A percentile compares a stretch with the other conserved stretches of the same genome.
These are phyloP conservation scores for Drosophila paucipuncta DNA, from an alignment of 2,888 invertebrate species.

Conservation along the genomic window DNA sequence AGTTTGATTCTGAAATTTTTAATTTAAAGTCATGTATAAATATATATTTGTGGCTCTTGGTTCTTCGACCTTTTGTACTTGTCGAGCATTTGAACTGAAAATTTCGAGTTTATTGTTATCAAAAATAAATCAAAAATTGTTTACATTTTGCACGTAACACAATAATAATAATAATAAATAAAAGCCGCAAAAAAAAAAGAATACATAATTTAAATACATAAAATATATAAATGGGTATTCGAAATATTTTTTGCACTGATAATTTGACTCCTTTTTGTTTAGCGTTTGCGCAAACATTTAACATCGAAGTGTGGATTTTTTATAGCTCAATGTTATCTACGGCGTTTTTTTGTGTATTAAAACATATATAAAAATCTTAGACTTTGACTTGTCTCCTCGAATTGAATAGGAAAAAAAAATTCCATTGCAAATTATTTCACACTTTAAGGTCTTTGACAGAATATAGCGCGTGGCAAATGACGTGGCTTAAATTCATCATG, in stretches of 20 bases:
- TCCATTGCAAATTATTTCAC: slow-evolving; percentile 68
- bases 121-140: slow-evolving; percentile 5
- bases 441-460: slow-evolving; percentile 41
- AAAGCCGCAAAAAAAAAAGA: slow-evolving; percentile 9
- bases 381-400: slow-evolving; percentile 4
- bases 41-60: background rate
- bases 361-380: slow-evolving; percentile 14
- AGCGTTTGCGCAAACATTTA: slow-evolving; percentile 59
- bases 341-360: slow-evolving; percentile 9
- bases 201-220: slow-evolving; percentile 13
- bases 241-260: slow-evolving; percentile 25
- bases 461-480: slow-evolving; percentile 43
- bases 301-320: slow-evolving; percentile 59
- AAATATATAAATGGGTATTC: background rate
- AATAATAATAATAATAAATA: slow-evolving; percentile 39
- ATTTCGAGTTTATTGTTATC: background rate
- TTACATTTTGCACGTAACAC: slow-evolving; percentile 33
- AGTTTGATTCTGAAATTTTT: background rate
- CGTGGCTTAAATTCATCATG: slow-evolving; percentile 24
- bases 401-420: slow-evolving; percentile 53
- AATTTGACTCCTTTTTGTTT: slow-evolving; percentile 26
- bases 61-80: background rate
- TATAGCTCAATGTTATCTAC: slow-evolving; percentile 50
- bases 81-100: background rate
- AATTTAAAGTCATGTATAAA: too few species aligned